Percentiles rank a stretch among this genome's conserved stretches.
Evolutionary conservation across 2,113 vertebrate genomes (phyloP).

Genomic region (Salvelinus sp.): DNA sequence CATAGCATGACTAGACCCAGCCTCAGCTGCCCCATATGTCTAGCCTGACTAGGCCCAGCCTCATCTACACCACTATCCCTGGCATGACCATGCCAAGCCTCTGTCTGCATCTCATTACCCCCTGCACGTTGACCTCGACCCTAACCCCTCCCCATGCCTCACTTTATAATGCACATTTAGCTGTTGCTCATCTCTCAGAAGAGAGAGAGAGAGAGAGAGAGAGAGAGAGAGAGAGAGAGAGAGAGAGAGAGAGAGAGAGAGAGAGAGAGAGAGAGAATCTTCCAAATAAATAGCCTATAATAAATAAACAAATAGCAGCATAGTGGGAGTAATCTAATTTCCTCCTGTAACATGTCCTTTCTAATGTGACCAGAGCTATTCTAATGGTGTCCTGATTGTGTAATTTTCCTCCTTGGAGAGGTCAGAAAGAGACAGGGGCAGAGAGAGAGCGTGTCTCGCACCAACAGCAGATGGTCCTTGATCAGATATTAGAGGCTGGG

Average conservation of each 20-base stretch:
- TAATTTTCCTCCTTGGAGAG: slow-evolving; percentile 74
- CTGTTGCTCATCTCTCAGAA: too few species aligned
- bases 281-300: slow-evolving; percentile 7
- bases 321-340: slow-evolving; percentile 53
- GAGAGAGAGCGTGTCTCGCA: slow-evolving; percentile 31
- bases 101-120: too few species aligned
- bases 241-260: not conserved
- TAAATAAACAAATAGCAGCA: slow-evolving; percentile 35
- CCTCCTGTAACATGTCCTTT: slow-evolving; percentile 50
- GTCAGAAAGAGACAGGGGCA: slow-evolving; percentile 55
- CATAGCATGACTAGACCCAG: too few species aligned
- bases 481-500: slow-evolving; percentile 71
- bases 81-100: too few species aligned
- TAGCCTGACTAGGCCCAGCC: too few species aligned
- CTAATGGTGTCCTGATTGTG: slow-evolving; percentile 66
- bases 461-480: slow-evolving; percentile 77
- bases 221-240: not conserved
- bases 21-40: too few species aligned
- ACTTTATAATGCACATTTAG: too few species aligned
- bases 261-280: slow-evolving; percentile 27
- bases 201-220: not conserved
- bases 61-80: too few species aligned
- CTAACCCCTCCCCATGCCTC: too few species aligned
- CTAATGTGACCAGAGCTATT: slow-evolving; percentile 63
- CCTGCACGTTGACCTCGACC: too few species aligned